Percentiles rank a stretch among this genome's conserved stretches.
Evolutionary conservation across 2,888 invertebrate genomes (phyloP).

Genomic region (Gisinianus flammeolus): DNA sequence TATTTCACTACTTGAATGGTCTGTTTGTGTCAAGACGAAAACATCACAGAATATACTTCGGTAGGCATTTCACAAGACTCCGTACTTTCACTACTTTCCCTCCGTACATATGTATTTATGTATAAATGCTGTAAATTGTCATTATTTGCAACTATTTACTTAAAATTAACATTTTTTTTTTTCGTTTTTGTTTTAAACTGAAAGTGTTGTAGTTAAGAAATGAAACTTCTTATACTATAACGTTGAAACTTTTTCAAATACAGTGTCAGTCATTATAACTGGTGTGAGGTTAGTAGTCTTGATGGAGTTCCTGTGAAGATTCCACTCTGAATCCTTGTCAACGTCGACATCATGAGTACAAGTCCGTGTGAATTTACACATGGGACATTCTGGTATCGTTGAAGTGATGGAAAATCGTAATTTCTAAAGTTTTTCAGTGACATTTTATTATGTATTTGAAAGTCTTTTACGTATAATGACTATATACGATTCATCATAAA

Average conservation of each 20-base stretch:
- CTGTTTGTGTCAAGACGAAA: too few species aligned
- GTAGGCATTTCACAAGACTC: too few species aligned
- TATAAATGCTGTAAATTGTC: too few species aligned
- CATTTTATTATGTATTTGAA: background rate
- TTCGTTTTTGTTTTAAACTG: too few species aligned
- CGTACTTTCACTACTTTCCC: too few species aligned
- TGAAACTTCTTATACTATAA: too few species aligned
- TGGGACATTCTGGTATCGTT: conserved; percentile 75
- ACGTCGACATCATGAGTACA: conserved; percentile 39
- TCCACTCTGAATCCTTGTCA: conserved; percentile 45
- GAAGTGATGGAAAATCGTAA: conserved; percentile 76
- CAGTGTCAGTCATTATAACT: conserved; percentile 47
- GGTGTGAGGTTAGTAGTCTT: conserved; percentile 46
- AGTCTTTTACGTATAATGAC: background rate
- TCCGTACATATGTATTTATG: too few species aligned
- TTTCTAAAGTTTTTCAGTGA: conserved; percentile 69
- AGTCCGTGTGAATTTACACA: conserved; percentile 63
- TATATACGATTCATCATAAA: background rate
- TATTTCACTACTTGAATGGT: background rate
- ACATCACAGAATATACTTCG: too few species aligned
- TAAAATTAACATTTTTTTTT: too few species aligned
- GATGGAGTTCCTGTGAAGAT: conserved; percentile 45
- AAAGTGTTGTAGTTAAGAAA: too few species aligned
- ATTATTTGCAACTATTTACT: too few species aligned
- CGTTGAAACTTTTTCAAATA: conserved; percentile 48